Evolutionary conservation across 2,888 invertebrate species (phyloP).

Genomic region (Notodonta dromedarius): DNA sequence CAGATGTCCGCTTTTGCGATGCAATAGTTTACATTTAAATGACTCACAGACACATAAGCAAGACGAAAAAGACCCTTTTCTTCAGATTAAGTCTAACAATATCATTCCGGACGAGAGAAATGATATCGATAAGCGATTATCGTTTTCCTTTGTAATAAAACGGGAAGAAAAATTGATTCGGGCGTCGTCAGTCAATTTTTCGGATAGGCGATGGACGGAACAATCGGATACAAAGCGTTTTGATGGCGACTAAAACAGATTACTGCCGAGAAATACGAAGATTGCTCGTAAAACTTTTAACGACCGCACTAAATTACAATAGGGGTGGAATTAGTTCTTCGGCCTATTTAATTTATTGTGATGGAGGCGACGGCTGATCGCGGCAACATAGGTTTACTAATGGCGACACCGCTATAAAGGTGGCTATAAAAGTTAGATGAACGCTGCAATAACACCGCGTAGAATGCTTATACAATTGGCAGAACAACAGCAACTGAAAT

Average conservation of each 20-base stretch:
- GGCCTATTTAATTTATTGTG: slow-evolving; percentile 65
- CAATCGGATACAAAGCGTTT: slow-evolving; percentile 51
- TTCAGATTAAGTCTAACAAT: slow-evolving; percentile 26
- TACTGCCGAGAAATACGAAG: slow-evolving; percentile 62
- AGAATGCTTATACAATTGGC: neutral
- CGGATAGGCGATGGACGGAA: slow-evolving; percentile 52
- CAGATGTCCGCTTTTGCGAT: too few relatives aligned
- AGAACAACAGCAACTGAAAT: neutral
- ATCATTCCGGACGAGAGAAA: slow-evolving; percentile 35
- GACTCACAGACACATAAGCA: too few relatives aligned
- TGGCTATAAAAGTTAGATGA: slow-evolving; percentile 24
- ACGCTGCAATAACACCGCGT: slow-evolving; percentile 4
- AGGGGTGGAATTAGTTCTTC: slow-evolving; percentile 61
- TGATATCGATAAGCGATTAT: slow-evolving; percentile 43
- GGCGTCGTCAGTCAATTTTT: slow-evolving; percentile 53
- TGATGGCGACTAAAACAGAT: slow-evolving; percentile 63
- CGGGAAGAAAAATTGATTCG: slow-evolving; percentile 49
- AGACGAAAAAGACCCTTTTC: slow-evolving; percentile 27
- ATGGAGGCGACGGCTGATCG: slow-evolving; percentile 44
- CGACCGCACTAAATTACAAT: slow-evolving; percentile 69
- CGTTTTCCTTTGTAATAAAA: slow-evolving; percentile 43
- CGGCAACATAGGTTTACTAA: slow-evolving; percentile 46
- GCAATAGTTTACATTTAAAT: too few relatives aligned
- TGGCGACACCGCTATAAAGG: slow-evolving; percentile 32
- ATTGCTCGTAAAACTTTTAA: slow-evolving; percentile 75